Conservation (phyloP, 2,797 vertebrate genomes). For the Gadopsis bispinosus region DNA sequence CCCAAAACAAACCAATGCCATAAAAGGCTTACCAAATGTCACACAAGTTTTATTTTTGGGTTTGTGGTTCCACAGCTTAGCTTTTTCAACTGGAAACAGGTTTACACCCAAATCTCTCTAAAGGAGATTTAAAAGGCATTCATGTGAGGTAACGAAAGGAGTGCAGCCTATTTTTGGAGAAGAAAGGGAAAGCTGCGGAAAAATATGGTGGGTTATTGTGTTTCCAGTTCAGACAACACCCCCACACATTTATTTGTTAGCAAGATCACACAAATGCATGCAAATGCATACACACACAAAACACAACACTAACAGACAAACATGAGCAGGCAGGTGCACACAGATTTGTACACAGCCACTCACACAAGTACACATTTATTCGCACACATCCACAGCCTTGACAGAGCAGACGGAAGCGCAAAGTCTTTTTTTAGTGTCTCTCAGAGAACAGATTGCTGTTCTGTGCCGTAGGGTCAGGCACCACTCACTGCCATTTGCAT, state of each 20-base stretch:
- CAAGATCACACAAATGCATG: slow-evolving; percentile 34
- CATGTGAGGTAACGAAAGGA: slow-evolving; percentile 67
- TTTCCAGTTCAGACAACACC: slow-evolving; percentile 53
- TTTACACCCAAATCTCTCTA: slow-evolving; percentile 77
- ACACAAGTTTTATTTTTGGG: slow-evolving; percentile 72
- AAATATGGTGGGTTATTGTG: slow-evolving; percentile 49
- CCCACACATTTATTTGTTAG: slow-evolving; percentile 30
- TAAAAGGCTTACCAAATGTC: slow-evolving; percentile 63
- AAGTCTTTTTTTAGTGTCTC: slow-evolving; percentile 60
- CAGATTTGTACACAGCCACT: neutral
- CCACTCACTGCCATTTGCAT: slow-evolving; percentile 49
- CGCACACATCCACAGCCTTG: slow-evolving; percentile 29
- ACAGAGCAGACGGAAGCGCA: slow-evolving; percentile 60
- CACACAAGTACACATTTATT: slow-evolving; percentile 12
- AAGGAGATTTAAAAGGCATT: slow-evolving; percentile 75
- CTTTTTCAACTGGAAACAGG: slow-evolving; percentile 74
- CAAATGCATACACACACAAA: slow-evolving; percentile 7
- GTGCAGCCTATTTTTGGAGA: slow-evolving; percentile 68
- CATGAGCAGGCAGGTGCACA: slow-evolving; percentile 11
- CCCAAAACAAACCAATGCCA: slow-evolving; percentile 27
- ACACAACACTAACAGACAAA: slow-evolving; percentile 8
- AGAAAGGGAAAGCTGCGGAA: slow-evolving; percentile 54
- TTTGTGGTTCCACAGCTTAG: slow-evolving; percentile 69
- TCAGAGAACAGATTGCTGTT: slow-evolving; percentile 73
- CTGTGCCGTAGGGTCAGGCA: slow-evolving; percentile 65